Evolutionary conservation across 64 coral and sea anemone species (phyloP), one percentile per base, ranked within the genome.

Genomic region (Montipora capricornis): DNA sequence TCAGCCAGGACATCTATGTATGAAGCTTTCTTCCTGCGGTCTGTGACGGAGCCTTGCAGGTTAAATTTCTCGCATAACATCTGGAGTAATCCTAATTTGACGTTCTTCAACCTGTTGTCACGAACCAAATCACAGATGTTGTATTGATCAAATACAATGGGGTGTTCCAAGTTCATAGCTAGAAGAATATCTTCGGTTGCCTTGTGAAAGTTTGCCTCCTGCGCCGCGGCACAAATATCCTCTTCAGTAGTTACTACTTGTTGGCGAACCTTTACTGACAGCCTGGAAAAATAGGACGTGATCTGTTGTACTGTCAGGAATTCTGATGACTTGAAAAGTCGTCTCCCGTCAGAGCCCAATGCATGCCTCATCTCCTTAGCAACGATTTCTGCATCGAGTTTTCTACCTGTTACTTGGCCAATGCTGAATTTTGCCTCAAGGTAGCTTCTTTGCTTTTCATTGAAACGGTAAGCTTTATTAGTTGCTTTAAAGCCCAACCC

Each of bases 401-500:
- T 95, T 76, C 51, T 76, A 19, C 93, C 79, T 26, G 80, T 84
- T 4, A 46, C 57, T 15, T 90, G 87, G 9, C 93, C 93, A 68
- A 94, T 73, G 20, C 77, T 60, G 61, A 94, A 94, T 62, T 89
- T 74, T 2, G 77, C 68, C 0, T 5, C 66, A 4, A 95, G 70
- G 79, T 95, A 95, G 2, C 22, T 22, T 22, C 22, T 22, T 22
- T 22, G 22, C 22, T 22, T 22, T 22, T 22, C 22, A 22, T 22
- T 12, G 8, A 64, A 90, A 20, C 78, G 80, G 53, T 90, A 89
- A 1, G 49, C 5, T 29, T 89, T 95, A 26, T 82, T 90, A 6
- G 49, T 74, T 76, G 16, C 24, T 82, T 79, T 68, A 95, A 89
- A 0, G 88, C 88, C 88, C 93, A 95, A 26, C 80, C 92, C 71